A percentile compares a stretch with the other conserved stretches of the same genome.
These are phyloP conservation scores for Carettochelys insculpta DNA, from an alignment of 2,113 vertebrate species.

Conservation along the genomic window DNA sequence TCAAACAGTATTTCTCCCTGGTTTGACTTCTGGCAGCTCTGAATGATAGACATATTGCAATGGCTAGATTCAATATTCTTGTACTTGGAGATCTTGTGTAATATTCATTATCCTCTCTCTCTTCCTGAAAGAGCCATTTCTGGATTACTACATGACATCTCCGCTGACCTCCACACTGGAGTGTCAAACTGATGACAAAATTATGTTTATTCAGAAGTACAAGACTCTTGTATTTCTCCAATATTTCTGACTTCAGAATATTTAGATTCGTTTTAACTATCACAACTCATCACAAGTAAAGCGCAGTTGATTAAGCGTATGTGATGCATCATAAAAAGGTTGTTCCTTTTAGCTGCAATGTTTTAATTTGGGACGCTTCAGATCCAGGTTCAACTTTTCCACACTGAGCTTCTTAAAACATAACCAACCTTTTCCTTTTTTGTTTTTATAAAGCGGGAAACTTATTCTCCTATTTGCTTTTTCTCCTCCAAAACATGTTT, in stretches of 20 bases:
- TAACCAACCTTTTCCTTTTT: not conserved
- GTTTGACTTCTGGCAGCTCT: accelerated
- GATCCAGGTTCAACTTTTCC: not conserved
- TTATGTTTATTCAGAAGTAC: not conserved
- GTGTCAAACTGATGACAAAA: not conserved
- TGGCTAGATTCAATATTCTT: not conserved
- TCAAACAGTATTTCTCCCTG: not conserved
- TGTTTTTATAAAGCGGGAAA: too few species aligned
- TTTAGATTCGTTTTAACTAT: not conserved
- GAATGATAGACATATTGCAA: not conserved
- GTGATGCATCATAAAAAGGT: not conserved
- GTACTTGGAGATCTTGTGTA: not conserved
- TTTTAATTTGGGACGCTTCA: not conserved
- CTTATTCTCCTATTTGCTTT: slow-evolving; percentile 10
- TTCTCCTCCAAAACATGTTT: not conserved
- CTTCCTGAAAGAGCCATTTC: not conserved
- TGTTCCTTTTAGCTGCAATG: not conserved
- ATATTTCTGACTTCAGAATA: not conserved
- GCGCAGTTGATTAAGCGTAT: not conserved
- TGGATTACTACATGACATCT: accelerated
- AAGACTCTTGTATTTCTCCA: accelerated
- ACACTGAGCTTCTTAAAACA: not conserved
- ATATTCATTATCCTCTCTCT: accelerated
- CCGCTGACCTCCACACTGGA: not conserved
- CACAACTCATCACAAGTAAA: not conserved